A percentile compares a stretch with the other conserved stretches of the same genome.
These are phyloP conservation scores for Chelon labrosus DNA, from an alignment of 2,797 vertebrate genomes.

Conservation along the genomic window DNA sequence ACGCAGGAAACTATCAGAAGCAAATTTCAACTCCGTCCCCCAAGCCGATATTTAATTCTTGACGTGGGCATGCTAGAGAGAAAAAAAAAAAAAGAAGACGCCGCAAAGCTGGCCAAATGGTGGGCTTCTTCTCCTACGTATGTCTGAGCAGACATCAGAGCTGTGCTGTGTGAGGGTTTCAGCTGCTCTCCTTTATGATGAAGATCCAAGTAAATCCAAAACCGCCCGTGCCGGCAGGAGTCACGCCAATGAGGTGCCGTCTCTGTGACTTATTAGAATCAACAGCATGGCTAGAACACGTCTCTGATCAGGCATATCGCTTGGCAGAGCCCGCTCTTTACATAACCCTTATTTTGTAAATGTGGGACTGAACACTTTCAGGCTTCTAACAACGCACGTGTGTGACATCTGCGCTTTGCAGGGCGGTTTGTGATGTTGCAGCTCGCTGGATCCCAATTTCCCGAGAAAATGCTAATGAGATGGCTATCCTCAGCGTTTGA, in stretches of 20 bases:
- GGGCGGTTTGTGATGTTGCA: slow-evolving; percentile 69
- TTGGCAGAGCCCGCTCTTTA: slow-evolving; percentile 55
- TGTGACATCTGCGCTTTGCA: slow-evolving; percentile 72
- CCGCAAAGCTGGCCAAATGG: neutral
- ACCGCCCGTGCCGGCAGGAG: slow-evolving; percentile 9
- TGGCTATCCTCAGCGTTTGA: slow-evolving; percentile 65
- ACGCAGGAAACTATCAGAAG: slow-evolving; percentile 3
- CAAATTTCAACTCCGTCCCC: slow-evolving; percentile 3
- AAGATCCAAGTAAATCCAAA: slow-evolving; percentile 22
- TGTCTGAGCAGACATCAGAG: slow-evolving; percentile 1
- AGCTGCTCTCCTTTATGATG: slow-evolving; percentile 17
- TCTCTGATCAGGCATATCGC: slow-evolving; percentile 45
- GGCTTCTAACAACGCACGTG: slow-evolving; percentile 56
- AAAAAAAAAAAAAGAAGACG: neutral
- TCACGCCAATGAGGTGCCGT: neutral
- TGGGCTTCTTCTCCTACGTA: neutral
- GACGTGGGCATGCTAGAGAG: neutral
- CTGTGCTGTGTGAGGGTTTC: neutral
- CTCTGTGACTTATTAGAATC: slow-evolving; percentile 25
- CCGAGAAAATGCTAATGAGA: slow-evolving; percentile 71
- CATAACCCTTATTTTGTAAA: slow-evolving; percentile 45
- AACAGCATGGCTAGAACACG: slow-evolving; percentile 28
- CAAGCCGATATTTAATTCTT: slow-evolving; percentile 10
- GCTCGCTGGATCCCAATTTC: slow-evolving; percentile 75
- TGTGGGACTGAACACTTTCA: slow-evolving; percentile 52